Evolutionary conservation across 2,113 vertebrate species (phyloP).

Genomic region (Lontra canadensis): DNA sequence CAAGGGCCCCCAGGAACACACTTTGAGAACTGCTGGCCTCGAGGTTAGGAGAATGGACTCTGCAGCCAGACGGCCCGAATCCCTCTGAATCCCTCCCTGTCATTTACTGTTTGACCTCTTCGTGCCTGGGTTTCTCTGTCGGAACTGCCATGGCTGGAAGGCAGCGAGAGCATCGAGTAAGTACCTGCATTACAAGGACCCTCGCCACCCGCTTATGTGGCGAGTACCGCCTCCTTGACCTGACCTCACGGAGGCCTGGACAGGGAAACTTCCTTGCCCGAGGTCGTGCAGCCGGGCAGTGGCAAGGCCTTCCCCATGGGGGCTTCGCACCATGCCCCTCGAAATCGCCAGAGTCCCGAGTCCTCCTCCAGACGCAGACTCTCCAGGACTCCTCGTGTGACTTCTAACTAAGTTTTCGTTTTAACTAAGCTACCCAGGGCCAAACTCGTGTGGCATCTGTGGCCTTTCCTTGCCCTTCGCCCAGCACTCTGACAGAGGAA

Average conservation of each 20-base stretch:
- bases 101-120: background rate
- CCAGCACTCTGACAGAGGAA: background rate
- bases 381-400: background rate
- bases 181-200: background rate
- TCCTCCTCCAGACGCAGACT: background rate
- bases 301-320: no score
- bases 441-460: background rate
- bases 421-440: background rate
- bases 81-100: background rate
- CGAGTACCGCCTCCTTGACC: rapidly evolving
- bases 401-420: background rate
- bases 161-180: rapidly evolving
- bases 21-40: background rate
- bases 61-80: background rate
- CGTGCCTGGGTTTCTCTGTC: background rate
- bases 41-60: background rate
- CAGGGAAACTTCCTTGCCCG: background rate
- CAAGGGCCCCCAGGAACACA: background rate
- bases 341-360: background rate
- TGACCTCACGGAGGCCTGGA: background rate
- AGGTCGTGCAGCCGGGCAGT: background rate
- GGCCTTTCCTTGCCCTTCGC: background rate
- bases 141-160: background rate
- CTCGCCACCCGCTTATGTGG: background rate
- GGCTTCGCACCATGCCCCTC: background rate